A percentile compares a stretch with the other conserved stretches of the same genome.
These are phyloP conservation scores for Echinarachnius parma DNA, from an alignment of 53 echinoderm and acorn worm species.

Conservation along the genomic window DNA sequence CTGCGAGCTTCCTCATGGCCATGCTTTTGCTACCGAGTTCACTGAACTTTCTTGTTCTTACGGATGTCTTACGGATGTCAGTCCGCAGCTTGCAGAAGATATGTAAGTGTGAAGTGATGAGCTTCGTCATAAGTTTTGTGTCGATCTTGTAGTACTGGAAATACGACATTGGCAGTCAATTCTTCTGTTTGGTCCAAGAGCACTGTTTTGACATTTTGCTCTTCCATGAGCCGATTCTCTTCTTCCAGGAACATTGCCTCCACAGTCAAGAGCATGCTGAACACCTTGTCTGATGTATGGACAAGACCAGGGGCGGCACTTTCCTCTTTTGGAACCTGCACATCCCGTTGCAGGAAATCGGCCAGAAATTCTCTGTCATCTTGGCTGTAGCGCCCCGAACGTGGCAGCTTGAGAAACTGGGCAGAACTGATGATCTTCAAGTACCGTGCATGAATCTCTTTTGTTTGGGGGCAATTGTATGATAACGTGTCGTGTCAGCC, in stretches of 20 bases:
- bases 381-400: conserved; percentile 27
- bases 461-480: too few relatives aligned
- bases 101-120: conserved; percentile 36
- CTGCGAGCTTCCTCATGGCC: conserved; percentile 14
- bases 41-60: background rate
- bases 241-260: conserved; percentile 18
- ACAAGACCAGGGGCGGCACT: conserved; percentile 11
- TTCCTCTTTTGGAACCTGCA: conserved; percentile 25
- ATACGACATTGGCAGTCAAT: conserved; percentile 13
- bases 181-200: conserved; percentile 19
- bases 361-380: conserved; percentile 39
- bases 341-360: conserved; percentile 29
- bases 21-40: conserved; percentile 42
- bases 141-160: conserved; percentile 23
- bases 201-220: conserved; percentile 15
- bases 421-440: conserved; percentile 54
- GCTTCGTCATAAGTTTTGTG: conserved; percentile 21
- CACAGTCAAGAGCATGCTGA: conserved; percentile 25
- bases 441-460: too few relatives aligned
- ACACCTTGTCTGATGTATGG: conserved; percentile 26
- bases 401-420: conserved; percentile 56
- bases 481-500: too few relatives aligned
- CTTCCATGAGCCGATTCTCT: conserved; percentile 9
- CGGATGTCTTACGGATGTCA: conserved; percentile 3
- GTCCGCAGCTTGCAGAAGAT: conserved; percentile 31